Evolutionary conservation across 2,113 vertebrate genomes (phyloP), one percentile per base, ranked within the genome.

Genomic region (Petrocephalus microphthalmus): DNA sequence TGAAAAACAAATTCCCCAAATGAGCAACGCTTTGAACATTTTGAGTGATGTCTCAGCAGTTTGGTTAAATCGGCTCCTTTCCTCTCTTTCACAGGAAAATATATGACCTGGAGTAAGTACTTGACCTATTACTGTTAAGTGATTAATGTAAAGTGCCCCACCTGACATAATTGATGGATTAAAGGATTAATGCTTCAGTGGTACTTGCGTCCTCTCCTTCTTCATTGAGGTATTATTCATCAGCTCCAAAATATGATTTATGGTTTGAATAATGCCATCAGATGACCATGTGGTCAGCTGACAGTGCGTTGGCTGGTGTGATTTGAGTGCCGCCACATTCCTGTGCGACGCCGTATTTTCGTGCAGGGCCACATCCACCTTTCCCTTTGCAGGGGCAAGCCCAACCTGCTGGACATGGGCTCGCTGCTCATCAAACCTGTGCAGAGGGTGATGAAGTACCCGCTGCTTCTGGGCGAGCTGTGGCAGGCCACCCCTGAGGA

Each of bases 381-480:
- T 7, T 91, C 49, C 91, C 74, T 93, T 91, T 13, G 56, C 17
- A 99, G 98, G 94, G 96, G 97, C 71, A 99, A 98, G 92, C 92
- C 97, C 0, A 98, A 96, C 90, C 90, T 99, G 89, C 92, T 96
- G 91, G 95, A 99, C 90, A 97, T 99, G 97, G 97, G 97, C 67
- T 99, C 98, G 8, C 92, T 99, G 89, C 93, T 99, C 93, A 99
- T 99, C 93, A 99, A 98, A 90, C 98, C 98, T 0, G 97, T 99
- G 33, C 98, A 99, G 91, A 95, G 98, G 7, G 94, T 99, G 92
- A 99, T 99, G 97, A 99, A 98, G 92, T 99, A 99, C 83, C 98
- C 98, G 0, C 91, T 99, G 89, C 92, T 99, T 83, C 94, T 99
- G 56, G 93, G 93, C 15, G 97, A 99, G 90, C 96, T 99, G 64